Evolutionary conservation across 1,140 invertebrate species (phyloP).

Genomic region (Heliothis virescens): DNA sequence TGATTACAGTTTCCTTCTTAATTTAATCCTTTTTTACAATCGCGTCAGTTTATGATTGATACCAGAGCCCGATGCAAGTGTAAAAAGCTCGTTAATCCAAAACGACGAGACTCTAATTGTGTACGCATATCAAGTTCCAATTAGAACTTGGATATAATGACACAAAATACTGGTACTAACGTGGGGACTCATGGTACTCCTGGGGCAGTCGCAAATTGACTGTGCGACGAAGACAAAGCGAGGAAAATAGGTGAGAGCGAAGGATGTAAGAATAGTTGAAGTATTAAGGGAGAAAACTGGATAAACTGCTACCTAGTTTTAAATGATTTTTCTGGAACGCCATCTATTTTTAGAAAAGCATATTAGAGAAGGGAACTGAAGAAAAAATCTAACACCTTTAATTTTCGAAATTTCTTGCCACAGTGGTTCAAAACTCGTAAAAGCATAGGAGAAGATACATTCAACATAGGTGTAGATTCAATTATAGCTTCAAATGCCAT

Average conservation of each 20-base stretch:
- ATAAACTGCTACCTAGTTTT: neutral
- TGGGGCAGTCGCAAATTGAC: conserved; percentile 30
- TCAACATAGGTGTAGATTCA: neutral
- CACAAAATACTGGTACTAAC: conserved; percentile 59
- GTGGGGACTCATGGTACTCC: neutral
- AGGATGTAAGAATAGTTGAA: neutral
- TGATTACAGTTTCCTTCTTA: neutral
- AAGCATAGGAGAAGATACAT: neutral
- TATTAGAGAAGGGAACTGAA: neutral
- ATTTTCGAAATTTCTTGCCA: neutral
- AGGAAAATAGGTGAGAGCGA: neutral
- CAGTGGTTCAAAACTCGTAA: neutral
- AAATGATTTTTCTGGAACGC: neutral
- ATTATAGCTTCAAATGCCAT: conserved; percentile 14
- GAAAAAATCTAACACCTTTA: too few species aligned
- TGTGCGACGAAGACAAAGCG: conserved; percentile 11
- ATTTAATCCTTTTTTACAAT: neutral
- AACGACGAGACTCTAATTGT: conserved; percentile 76
- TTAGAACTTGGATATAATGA: conserved; percentile 79
- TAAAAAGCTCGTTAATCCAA: conserved; percentile 81
- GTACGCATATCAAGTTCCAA: conserved; percentile 82
- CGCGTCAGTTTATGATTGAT: conserved; percentile 39
- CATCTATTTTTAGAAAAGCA: neutral
- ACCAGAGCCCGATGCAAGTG: conserved; percentile 54
- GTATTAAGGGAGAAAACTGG: conserved; percentile 20